Evolutionary conservation across 2,113 vertebrate genomes (phyloP).

Genomic region (Macaca nemestrina): DNA sequence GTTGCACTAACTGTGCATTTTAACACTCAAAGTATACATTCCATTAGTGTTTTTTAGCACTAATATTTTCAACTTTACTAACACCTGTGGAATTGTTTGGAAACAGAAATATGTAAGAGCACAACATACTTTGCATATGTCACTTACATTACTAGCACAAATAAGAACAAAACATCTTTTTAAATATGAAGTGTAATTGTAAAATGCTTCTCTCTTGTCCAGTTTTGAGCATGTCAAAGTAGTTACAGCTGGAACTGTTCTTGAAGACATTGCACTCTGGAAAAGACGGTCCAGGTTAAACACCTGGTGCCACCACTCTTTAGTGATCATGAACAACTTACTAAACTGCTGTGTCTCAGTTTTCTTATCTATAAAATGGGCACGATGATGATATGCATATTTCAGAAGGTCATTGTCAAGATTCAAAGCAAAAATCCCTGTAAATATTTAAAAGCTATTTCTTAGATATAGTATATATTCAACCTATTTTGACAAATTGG

Average conservation of each 20-base stretch:
- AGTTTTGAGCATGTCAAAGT: not conserved
- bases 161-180: conserved; percentile 16
- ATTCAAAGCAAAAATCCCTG: not conserved
- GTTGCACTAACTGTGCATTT: not conserved
- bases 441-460: not conserved
- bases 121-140: not conserved
- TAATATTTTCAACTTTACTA: conserved; percentile 5
- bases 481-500: not conserved
- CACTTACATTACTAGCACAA: not conserved
- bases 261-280: not conserved
- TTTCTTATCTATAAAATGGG: not conserved
- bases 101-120: not conserved
- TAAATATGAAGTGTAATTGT: conserved; percentile 20
- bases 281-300: not conserved
- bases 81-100: not conserved
- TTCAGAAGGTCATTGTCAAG: not conserved
- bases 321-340: not conserved
- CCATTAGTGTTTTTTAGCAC: not conserved
- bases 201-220: not conserved
- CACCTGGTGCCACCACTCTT: not conserved
- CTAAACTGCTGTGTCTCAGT: not conserved
- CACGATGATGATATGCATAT: not conserved
- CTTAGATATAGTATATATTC: not conserved
- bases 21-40: not conserved
- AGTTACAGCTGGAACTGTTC: not conserved